Evolutionary conservation across 2,113 vertebrate species (phyloP).

Genomic region (Ictalurus punctatus): DNA sequence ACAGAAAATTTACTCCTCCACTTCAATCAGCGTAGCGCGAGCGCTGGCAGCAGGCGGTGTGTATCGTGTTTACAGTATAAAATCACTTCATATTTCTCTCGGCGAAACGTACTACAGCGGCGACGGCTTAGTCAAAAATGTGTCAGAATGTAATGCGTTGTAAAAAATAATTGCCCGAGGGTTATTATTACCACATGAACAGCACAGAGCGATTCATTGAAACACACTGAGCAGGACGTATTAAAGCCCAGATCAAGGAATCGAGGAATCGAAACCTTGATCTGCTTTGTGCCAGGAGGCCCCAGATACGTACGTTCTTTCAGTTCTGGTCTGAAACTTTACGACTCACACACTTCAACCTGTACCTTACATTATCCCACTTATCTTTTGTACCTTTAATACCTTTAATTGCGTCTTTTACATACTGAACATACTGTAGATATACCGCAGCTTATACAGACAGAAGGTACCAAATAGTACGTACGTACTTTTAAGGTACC

Average conservation of each 20-base stretch:
- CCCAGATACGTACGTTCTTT: neutral
- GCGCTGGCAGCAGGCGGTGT: conserved; percentile 1
- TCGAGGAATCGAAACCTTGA: neutral
- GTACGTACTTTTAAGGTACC: too few relatives aligned
- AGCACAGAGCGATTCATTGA: neutral
- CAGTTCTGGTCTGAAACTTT: neutral
- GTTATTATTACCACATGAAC: conserved; percentile 16
- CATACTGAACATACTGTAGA: too few relatives aligned
- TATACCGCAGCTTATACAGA: too few relatives aligned
- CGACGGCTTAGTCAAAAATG: neutral
- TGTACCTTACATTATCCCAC: too few relatives aligned
- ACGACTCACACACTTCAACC: too few relatives aligned
- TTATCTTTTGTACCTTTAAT: neutral
- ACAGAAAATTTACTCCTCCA: conserved; percentile 43
- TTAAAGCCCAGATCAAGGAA: too few relatives aligned
- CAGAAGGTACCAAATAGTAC: too few relatives aligned
- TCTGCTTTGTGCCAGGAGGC: neutral
- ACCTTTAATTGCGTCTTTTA: too few relatives aligned
- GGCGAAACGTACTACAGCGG: neutral
- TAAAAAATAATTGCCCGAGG: neutral
- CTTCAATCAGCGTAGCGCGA: conserved; percentile 20
- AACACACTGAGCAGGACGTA: neutral
- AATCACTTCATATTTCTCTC: conserved; percentile 33
- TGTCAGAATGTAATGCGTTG: neutral
- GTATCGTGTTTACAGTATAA: conserved; percentile 28